phyloP scores from a whole-genome alignment of 2,113 vertebrate species.

The Cyprinus carpio region DNA sequence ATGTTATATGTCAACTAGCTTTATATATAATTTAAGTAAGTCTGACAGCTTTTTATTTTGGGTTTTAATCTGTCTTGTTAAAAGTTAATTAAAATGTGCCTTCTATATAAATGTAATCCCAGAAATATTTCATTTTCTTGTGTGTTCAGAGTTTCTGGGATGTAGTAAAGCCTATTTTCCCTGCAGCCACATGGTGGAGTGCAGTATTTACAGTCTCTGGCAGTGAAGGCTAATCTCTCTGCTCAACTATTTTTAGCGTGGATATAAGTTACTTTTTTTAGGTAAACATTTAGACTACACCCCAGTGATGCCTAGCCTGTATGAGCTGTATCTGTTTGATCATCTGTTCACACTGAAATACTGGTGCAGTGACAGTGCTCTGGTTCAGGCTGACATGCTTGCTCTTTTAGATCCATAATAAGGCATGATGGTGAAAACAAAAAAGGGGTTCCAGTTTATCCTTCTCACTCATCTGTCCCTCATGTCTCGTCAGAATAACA shows the following conservation, averaged over 20 bases:
- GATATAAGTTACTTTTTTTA: constrained; percentile 19
- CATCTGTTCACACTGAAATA: neutral
- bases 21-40: no score
- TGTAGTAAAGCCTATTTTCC: neutral
- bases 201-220: neutral
- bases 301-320: constrained; percentile 2
- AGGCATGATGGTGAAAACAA: neutral
- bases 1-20: no score
- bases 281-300: constrained; percentile 7
- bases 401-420: constrained; percentile 12
- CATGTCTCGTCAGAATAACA: constrained; percentile 8
- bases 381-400: neutral
- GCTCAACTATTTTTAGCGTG: neutral
- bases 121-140: neutral
- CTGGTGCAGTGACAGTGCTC: neutral
- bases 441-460: neutral
- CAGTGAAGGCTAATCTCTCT: constrained; percentile 13
- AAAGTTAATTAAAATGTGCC: neutral
- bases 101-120: neutral
- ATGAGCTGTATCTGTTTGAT: constrained; percentile 18
- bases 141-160: neutral
- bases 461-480: neutral
- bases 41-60: no score
- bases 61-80: neutral
- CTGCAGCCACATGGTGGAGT: constrained; percentile 28